Evolutionary conservation across 1,140 invertebrate species (phyloP), one percentile per base, ranked within the genome.

Genomic region (Drosophila grimshawi): DNA sequence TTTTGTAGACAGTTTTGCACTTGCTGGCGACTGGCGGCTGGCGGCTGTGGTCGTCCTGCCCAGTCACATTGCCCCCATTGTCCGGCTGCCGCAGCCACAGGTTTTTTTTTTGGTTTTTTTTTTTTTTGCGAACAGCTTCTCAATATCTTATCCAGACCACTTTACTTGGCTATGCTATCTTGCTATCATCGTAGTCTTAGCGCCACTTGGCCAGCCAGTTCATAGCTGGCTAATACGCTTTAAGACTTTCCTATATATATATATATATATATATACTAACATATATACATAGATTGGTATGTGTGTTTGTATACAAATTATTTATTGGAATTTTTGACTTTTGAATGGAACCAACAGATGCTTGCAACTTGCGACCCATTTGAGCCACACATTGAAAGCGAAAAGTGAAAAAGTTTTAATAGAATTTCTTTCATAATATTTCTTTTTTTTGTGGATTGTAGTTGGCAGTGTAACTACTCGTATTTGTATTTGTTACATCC

Each of bases 341-440:
- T 82, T 72, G 60, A 81, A 86, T 79, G 64, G 72, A 76, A 55
- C 60, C 51, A 76, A 51, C 49, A 72, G 37, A 41, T 43, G 37
- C 33, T 39, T 11, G 30, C 5, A 68, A 45, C 45, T 52, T 43
- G 33, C 51, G 43, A 62, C 49, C 46, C 55, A 57, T 65, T 65
- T 64, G 39, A 11, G 45, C 48, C 48, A 39, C 43, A 53, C 65
- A 76, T 69, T 65, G 53, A 67, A 61, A 41, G 67, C 81, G 67
- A 80, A 72, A 83, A 88, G 76, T 80, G 76, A 80, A 86, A 86
- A 86, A 86, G 76, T 88, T 86, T 86, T 86, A 88, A 88, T 86
- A 83, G 83, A 83, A 83, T 80, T 86, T 88, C 72, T 70, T 74
- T 78, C 63, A 56, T 78, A 61, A 77, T 68, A 73, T 43, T 78